Conservation (phyloP, 2,888 invertebrate genomes). For the Criorhina ranunculi region DNA sequence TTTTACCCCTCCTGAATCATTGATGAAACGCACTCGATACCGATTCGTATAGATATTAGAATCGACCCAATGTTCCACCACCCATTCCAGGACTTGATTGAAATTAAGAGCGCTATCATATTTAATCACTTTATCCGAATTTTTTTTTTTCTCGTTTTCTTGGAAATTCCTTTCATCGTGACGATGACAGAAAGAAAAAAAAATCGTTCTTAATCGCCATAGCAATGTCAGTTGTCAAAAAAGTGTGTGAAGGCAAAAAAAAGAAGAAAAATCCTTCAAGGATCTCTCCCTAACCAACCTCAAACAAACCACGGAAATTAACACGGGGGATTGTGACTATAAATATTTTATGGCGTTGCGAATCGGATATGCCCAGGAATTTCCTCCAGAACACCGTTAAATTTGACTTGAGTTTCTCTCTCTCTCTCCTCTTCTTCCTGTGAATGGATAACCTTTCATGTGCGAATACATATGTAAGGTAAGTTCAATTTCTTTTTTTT, state of each 20-base stretch:
- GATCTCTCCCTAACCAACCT: background rate
- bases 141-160: background rate
- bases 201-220: background rate
- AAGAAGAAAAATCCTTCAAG: background rate
- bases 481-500: too few relatives aligned
- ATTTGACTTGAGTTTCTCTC: constrained; percentile 1
- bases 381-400: constrained; percentile 8
- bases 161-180: background rate
- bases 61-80: background rate
- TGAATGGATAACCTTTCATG: too few relatives aligned
- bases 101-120: constrained; percentile 1
- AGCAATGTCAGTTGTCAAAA: background rate
- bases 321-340: constrained; percentile 8
- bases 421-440: too few relatives aligned
- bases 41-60: background rate
- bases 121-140: constrained; percentile 15
- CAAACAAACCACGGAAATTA: constrained; percentile 23
- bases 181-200: background rate
- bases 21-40: constrained; percentile 6
- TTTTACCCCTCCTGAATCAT: constrained; percentile 25
- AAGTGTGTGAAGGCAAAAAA: background rate
- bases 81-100: background rate
- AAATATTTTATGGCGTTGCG: constrained; percentile 17
- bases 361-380: constrained; percentile 11
- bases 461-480: too few relatives aligned